Base-by-base conservation (phyloP, 2,888 invertebrate genomes). In the Stenodema calcarata region DNA sequence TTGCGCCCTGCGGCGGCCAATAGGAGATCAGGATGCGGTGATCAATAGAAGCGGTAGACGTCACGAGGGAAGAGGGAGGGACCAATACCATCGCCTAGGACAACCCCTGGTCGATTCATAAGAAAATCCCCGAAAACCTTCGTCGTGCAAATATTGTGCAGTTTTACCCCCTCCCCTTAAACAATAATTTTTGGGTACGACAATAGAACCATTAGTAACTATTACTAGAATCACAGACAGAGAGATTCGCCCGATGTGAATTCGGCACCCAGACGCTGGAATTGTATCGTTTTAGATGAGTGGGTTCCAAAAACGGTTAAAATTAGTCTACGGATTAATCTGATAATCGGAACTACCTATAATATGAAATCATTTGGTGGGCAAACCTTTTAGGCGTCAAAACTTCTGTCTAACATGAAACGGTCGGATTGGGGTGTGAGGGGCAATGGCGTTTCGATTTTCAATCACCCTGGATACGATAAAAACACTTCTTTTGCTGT, bases 21-120 rank as follows among this genome's bases (percentile, higher is more conserved):
- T 84, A 47, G 75, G 44, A 84, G 7, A 7, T 16, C 28, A 42
- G 30, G 35, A 47, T 12, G 11, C n/a, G 27, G 44, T 0, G 84
- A 84, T 84, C 84, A 84, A 84, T 84, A 84, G n/a, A 47, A 54
- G 84, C 73, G 84, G 28, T 14, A 23, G 84, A 84, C 84, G 84
- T 84, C 84, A 84, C 47, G 4, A 12, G 12, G 44, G 42, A 35
- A 44, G 80, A 69, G 83, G 62, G 47, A 62, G 62, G 82, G 78
- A 83, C 78, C 83, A 87, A 82, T 28, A 78, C 62, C 83, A 75
- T 54, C 76, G 83, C 87, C 87, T 87, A 87, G 87, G 87, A 82
- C 87, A 87, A 87, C 87, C 83, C 87, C 50, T 41, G 87, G 87
- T 87, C 87, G 87, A 87, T 87, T 76, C 87, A 82, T 69, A 62